These are phyloP conservation scores for Dasypogon diadema DNA, from an alignment of 2,888 invertebrate species.

Conservation along the genomic window DNA sequence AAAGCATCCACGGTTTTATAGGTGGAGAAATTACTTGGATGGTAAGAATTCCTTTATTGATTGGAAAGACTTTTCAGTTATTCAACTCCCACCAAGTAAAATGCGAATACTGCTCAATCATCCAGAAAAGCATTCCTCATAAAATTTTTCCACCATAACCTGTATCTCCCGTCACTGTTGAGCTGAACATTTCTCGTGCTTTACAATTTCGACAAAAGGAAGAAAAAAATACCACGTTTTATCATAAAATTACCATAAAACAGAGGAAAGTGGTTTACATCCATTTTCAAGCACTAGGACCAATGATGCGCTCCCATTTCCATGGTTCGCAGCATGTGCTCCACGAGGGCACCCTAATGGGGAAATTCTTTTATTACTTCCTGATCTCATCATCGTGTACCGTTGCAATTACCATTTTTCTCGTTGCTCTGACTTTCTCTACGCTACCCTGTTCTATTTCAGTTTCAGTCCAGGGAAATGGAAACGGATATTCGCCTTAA, in stretches of 20 bases:
- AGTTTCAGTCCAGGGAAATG: slow-evolving; percentile 6
- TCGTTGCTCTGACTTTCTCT: background rate
- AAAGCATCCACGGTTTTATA: too few relatives aligned
- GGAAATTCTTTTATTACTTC: slow-evolving; percentile 51
- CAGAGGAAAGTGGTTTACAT: slow-evolving; percentile 6
- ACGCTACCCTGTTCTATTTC: background rate
- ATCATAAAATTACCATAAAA: slow-evolving; percentile 52
- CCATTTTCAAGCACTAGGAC: background rate
- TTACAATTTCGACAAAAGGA: slow-evolving; percentile 24
- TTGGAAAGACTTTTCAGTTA: too few relatives aligned
- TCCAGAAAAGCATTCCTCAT: slow-evolving; percentile 26
- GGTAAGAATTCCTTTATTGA: too few relatives aligned
- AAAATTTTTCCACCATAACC: background rate
- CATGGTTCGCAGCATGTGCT: slow-evolving; percentile 16
- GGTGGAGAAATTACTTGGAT: too few relatives aligned
- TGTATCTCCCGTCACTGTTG: too few relatives aligned
- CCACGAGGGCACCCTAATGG: slow-evolving; percentile 25
- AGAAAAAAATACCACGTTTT: slow-evolving; percentile 48
- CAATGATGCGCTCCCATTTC: background rate
- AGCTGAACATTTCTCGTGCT: too few relatives aligned
- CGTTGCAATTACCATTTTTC: slow-evolving; percentile 45
- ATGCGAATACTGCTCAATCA: too few relatives aligned
- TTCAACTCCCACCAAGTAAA: too few relatives aligned
- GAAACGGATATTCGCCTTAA: slow-evolving; percentile 43
- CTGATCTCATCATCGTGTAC: slow-evolving; percentile 44